Base-by-base conservation (phyloP, 2,797 vertebrate species). In the Etheostoma nigrum region DNA sequence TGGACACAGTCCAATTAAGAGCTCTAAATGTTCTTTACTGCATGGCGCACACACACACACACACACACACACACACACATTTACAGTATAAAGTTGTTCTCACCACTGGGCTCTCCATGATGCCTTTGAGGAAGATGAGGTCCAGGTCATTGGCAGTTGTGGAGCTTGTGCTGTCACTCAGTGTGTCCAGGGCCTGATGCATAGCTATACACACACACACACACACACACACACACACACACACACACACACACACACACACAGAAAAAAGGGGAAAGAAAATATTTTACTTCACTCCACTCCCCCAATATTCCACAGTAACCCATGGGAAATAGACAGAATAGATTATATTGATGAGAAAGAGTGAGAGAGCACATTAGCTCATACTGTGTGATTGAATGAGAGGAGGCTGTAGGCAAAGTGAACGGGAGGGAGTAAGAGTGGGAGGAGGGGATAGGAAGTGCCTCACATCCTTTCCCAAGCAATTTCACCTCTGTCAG, bases 91-190 rank as follows among this genome's bases (percentile, higher is more conserved):
- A 90, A 91, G 66, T 25, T 33, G 85, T 86, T 88, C 97, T 96
- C 62, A 98, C 97, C 92, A 97, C 96, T 42, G 97, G 97, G 87
- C 97, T 99, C 93, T 99, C 97, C 98, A 99, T 98, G 94, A 99
- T 97, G 88, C 97, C 97, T 44, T 98, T 97, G 57, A 98, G 97
- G 93, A 98, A 99, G 94, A 99, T 97, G 84, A 99, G 95, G 89
- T 99, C 98, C 86, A 98, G 94, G 89, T 98, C 97, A 0, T 97
- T 97, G 45, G 97, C 97, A 0, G 96, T 97, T 0, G 96, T 97
- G 78, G 97, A 93, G 78, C 94, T 96, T 40, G 97, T 96, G 86
- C 97, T 96, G 92, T 97, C 97, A 78, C 97, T 96, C 89, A 98
- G 93, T 45, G 97, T 97, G 88, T 98, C 97, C 93, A 98, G 90